Percentiles rank a stretch among this genome's conserved stretches.
Evolutionary conservation across 2,888 invertebrate species (phyloP).

Genomic region (Agrilus mali): DNA sequence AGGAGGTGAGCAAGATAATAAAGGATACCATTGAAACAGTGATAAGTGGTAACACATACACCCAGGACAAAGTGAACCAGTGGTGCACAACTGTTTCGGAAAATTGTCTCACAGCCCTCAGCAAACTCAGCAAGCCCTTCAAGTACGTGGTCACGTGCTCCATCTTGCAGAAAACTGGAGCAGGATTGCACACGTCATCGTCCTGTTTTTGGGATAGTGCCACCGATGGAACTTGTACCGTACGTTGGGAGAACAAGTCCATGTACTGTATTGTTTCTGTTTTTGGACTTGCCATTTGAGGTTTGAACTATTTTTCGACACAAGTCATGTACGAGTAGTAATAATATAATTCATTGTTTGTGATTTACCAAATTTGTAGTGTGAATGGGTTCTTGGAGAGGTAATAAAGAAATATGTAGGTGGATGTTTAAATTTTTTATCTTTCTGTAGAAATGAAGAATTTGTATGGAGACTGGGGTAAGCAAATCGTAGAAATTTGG

Average conservation of each 20-base stretch:
- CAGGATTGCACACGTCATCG: slow-evolving; percentile 70
- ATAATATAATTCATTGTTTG: too few species aligned
- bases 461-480: too few species aligned
- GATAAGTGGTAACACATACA: slow-evolving; percentile 59
- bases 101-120: slow-evolving; percentile 55
- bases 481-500: too few species aligned
- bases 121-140: slow-evolving; percentile 66
- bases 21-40: slow-evolving; percentile 62
- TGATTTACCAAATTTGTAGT: too few species aligned
- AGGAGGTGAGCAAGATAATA: slow-evolving; percentile 63
- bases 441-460: too few species aligned
- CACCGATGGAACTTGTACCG: slow-evolving; percentile 70
- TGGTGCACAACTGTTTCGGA: slow-evolving; percentile 71
- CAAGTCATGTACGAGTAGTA: not conserved
- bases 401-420: too few species aligned
- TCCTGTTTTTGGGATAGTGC: slow-evolving; percentile 75
- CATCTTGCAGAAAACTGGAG: slow-evolving; percentile 74
- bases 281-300: slow-evolving; percentile 53
- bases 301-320: not conserved
- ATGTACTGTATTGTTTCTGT: slow-evolving; percentile 77
- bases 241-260: slow-evolving; percentile 78
- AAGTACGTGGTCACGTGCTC: slow-evolving; percentile 76
- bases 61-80: slow-evolving; percentile 49
- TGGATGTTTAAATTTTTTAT: too few species aligned
- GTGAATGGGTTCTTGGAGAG: too few species aligned